These are phyloP conservation scores for Druon quercuslanigerum DNA, from an alignment of 1,140 invertebrate genomes.

Conservation along the genomic window DNA sequence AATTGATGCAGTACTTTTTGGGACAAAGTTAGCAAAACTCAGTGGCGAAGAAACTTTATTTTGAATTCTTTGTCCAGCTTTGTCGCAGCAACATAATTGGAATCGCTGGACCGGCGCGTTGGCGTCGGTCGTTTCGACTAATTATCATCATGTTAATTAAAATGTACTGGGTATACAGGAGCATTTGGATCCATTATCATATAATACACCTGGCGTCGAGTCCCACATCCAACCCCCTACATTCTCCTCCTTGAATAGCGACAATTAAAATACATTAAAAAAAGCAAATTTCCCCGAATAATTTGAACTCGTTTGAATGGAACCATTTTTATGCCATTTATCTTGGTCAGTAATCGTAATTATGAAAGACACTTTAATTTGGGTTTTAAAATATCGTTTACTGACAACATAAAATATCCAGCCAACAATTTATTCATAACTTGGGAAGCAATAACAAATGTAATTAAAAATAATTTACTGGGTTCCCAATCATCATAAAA, in stretches of 20 bases:
- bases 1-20: neutral
- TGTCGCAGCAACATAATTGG: slow-evolving; percentile 27
- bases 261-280: slow-evolving; percentile 17
- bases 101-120: slow-evolving; percentile 16
- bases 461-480: too few relatives aligned
- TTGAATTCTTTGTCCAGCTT: slow-evolving; percentile 15
- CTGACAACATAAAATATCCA: neutral
- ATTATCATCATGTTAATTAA: slow-evolving; percentile 29
- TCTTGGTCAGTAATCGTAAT: neutral
- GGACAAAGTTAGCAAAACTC: neutral
- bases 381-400: too few relatives aligned
- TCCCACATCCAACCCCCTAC: slow-evolving; percentile 1
- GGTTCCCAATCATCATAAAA: too few relatives aligned
- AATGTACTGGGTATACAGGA: slow-evolving; percentile 5
- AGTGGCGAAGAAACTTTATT: slow-evolving; percentile 11
- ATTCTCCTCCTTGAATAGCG: neutral
- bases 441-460: too few relatives aligned
- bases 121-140: slow-evolving; percentile 27
- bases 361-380: neutral
- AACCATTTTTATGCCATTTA: neutral
- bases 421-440: neutral
- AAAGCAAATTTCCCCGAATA: neutral
- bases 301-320: neutral
- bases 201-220: slow-evolving; percentile 18
- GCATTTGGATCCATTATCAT: slow-evolving; percentile 29